phyloP scores from a whole-genome alignment of 2,113 vertebrate species.

The Chunga burmeisteri region DNA sequence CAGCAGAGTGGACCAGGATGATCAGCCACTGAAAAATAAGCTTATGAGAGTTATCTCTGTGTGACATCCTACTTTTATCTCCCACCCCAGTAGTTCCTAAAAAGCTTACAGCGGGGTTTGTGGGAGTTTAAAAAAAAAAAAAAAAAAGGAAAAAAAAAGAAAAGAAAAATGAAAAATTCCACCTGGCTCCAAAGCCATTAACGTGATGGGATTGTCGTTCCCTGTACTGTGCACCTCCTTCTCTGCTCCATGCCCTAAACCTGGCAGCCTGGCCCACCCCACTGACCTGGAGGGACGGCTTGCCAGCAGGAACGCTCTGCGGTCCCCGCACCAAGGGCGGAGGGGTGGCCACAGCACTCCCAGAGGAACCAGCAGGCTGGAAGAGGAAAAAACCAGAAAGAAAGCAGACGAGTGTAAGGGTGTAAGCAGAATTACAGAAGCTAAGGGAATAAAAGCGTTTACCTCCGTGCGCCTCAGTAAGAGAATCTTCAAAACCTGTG shows the following conservation, averaged over 20 bases:
- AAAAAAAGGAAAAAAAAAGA: too few relatives aligned
- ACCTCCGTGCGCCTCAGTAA: neutral
- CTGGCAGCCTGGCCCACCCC: neutral
- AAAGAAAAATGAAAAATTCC: neutral
- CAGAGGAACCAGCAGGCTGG: conserved; percentile 77
- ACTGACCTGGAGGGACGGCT: conserved; percentile 89
- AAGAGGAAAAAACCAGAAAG: conserved; percentile 32
- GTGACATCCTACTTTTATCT: neutral
- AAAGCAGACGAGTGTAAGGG: neutral
- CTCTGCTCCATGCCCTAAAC: neutral
- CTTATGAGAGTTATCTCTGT: neutral
- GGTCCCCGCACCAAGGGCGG: conserved; percentile 90
- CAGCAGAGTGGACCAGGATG: neutral
- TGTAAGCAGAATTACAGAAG: conserved; percentile 2
- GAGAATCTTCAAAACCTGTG: neutral
- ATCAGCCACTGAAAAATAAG: neutral
- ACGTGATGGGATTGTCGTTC: neutral
- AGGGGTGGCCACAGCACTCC: conserved; percentile 84
- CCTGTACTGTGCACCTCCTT: neutral
- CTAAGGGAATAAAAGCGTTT: neutral
- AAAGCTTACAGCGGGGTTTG: neutral
- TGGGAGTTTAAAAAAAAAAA: neutral
- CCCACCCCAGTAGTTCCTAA: neutral
- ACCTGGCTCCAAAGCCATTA: neutral
- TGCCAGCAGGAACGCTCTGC: conserved; percentile 83